Evolutionary conservation across 2,888 invertebrate genomes (phyloP).

Genomic region (Morpho achilles): DNA sequence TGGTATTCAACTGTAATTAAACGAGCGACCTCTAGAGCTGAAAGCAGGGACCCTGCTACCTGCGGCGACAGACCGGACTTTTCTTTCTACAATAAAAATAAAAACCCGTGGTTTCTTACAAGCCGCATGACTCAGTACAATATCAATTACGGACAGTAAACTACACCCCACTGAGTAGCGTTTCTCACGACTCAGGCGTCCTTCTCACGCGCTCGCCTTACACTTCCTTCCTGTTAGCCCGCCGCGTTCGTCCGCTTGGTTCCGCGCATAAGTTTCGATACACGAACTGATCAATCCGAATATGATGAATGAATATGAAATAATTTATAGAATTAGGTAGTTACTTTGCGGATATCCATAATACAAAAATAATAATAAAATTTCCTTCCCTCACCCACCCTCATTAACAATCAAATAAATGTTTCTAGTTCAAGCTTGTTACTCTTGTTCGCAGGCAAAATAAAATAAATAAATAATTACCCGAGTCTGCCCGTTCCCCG

Average conservation of each 20-base stretch:
- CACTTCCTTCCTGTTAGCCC: conserved; percentile 71
- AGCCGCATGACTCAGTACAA: conserved; percentile 3
- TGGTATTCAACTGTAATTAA: not conserved
- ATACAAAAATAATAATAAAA: too few species aligned
- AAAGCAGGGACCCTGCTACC: too few species aligned
- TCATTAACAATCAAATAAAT: too few species aligned
- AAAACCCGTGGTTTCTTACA: conserved; percentile 8
- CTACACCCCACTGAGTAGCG: conserved; percentile 24
- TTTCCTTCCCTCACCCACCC: too few species aligned
- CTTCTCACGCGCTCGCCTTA: conserved; percentile 75
- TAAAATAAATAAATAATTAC: too few species aligned
- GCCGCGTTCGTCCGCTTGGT: conserved; percentile 24
- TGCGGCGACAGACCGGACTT: conserved; percentile 4
- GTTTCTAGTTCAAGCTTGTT: too few species aligned
- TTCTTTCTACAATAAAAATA: conserved; percentile 14
- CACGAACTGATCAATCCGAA: conserved; percentile 6
- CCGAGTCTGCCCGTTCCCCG: too few species aligned
- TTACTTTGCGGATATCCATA: too few species aligned
- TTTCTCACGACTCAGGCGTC: conserved; percentile 64
- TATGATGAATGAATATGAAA: too few species aligned
- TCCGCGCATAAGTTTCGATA: conserved; percentile 49
- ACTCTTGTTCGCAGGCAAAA: too few species aligned
- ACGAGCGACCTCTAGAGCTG: too few species aligned
- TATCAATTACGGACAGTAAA: conserved; percentile 30
- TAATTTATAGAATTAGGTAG: too few species aligned